phyloP scores from a whole-genome alignment of 2,113 vertebrate genomes.

The Empidonax traillii region DNA sequence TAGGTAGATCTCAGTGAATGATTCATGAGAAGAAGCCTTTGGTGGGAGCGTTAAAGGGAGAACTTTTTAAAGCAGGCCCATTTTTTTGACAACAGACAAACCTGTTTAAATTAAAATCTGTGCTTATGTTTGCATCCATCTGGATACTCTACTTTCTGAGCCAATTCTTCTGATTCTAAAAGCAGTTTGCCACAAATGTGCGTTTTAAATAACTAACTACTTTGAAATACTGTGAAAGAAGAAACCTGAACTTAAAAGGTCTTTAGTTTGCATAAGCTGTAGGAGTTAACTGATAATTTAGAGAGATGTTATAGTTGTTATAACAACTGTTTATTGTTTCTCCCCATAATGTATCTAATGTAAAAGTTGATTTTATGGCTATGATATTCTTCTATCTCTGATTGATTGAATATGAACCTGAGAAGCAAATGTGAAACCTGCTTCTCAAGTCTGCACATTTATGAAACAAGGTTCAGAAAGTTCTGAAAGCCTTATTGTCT shows the following conservation, averaged over 20 bases:
- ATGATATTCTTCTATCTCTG: background rate
- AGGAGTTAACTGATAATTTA: background rate
- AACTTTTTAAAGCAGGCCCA: background rate
- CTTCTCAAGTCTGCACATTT: background rate
- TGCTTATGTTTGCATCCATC: slow-evolving; percentile 25
- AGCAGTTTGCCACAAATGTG: background rate
- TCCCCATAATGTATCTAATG: background rate
- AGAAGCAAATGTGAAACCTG: background rate
- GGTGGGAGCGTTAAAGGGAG: background rate
- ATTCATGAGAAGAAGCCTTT: background rate
- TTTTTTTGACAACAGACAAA: background rate
- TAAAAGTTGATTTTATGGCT: background rate
- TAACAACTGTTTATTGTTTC: background rate
- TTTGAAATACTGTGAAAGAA: background rate
- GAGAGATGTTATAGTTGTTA: background rate
- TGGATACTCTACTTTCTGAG: slow-evolving; percentile 1
- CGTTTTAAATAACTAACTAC: background rate
- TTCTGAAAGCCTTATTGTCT: background rate
- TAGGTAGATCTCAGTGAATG: background rate
- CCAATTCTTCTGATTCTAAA: slow-evolving; percentile 1
- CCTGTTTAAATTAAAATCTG: slow-evolving; percentile 27
- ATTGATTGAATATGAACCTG: background rate
- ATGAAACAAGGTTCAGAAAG: background rate
- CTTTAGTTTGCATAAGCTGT: background rate
- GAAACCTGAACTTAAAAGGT: background rate